These are phyloP conservation scores for Pituophis catenifer DNA, from an alignment of 2,113 vertebrate genomes.

Conservation along the genomic window DNA sequence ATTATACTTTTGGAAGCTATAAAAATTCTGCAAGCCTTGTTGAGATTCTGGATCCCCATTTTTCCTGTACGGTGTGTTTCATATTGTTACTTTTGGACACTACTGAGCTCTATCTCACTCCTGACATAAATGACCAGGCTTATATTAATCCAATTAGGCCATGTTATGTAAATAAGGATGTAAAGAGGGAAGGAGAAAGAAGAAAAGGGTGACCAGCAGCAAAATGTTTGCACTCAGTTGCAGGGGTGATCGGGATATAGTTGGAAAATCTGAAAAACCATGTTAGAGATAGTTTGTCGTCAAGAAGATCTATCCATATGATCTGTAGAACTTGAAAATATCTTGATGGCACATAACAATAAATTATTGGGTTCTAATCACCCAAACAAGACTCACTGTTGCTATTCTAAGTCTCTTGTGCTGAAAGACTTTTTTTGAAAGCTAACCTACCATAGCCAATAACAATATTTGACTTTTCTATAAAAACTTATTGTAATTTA, in stretches of 20 bases:
- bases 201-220: neutral
- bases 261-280: neutral
- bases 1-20: neutral
- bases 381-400: neutral
- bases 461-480: neutral
- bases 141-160: neutral
- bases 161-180: neutral
- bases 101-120: neutral
- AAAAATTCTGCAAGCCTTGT: neutral
- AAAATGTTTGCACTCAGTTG: neutral
- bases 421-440: neutral
- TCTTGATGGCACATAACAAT: neutral
- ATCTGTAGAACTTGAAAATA: neutral
- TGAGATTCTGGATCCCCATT: neutral
- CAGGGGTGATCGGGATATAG: neutral
- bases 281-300: neutral
- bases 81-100: neutral
- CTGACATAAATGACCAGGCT: neutral
- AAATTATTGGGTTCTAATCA: neutral
- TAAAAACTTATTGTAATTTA: neutral
- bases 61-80: neutral
- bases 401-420: neutral
- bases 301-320: neutral
- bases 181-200: neutral
- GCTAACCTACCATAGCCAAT: neutral